These are phyloP conservation scores for Trichoplusia ni DNA, from an alignment of 1,140 invertebrate genomes.

Conservation along the genomic window DNA sequence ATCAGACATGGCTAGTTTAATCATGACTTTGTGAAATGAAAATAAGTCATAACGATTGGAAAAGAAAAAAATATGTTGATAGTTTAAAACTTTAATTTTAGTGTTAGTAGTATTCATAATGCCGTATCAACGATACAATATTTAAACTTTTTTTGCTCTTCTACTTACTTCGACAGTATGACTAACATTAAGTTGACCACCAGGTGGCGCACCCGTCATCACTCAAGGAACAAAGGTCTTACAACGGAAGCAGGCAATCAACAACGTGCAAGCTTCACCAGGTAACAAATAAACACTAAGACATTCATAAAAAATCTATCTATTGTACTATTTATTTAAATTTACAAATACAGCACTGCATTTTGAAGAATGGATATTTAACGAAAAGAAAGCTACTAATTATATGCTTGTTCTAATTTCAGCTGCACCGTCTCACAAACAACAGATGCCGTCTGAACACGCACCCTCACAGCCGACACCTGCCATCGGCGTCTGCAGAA, in stretches of 20 bases:
- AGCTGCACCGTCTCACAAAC: conserved; percentile 62
- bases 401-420: conserved; percentile 10
- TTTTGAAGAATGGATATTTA: background rate
- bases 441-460: conserved; percentile 50
- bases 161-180: background rate
- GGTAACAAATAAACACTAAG: conserved; percentile 41
- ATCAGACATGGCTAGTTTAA: too few relatives aligned
- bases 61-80: too few relatives aligned
- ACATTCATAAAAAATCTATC: too few relatives aligned
- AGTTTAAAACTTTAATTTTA: too few relatives aligned
- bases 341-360: too few relatives aligned
- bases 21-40: too few relatives aligned
- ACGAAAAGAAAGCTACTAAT: too few relatives aligned
- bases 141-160: background rate
- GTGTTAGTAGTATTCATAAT: too few relatives aligned
- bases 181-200: background rate
- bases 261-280: conserved; percentile 72
- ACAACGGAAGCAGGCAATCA: conserved; percentile 55
- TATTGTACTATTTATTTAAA: too few relatives aligned
- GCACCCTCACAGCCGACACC: conserved; percentile 44
- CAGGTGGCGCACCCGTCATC: conserved; percentile 69
- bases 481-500: conserved; percentile 47
- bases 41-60: too few relatives aligned
- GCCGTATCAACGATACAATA: too few relatives aligned
- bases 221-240: conserved; percentile 50